A percentile compares a stretch with the other conserved stretches of the same genome.
Evolutionary conservation across 2,888 invertebrate species (phyloP).

Genomic region (Ctena decussata): DNA sequence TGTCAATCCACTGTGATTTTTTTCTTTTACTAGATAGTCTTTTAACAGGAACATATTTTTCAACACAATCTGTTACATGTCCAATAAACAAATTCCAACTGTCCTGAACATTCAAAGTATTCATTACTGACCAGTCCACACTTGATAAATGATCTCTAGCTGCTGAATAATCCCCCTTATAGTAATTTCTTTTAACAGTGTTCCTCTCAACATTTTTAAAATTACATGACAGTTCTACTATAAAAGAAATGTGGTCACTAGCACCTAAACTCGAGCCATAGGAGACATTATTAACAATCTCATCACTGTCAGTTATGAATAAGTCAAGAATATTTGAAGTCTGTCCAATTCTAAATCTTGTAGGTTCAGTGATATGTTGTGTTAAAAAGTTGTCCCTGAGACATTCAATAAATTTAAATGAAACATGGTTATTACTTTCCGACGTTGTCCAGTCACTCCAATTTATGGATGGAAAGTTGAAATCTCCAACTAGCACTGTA

Average conservation of each 20-base stretch:
- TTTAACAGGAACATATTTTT: not conserved
- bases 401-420: not conserved
- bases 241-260: constrained; percentile 3
- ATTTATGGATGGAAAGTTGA: not conserved
- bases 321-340: no score
- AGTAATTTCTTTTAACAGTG: not conserved
- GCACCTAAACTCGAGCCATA: not conserved
- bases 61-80: not conserved
- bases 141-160: not conserved
- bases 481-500: not conserved
- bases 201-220: not conserved
- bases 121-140: not conserved
- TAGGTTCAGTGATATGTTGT: not conserved
- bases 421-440: not conserved
- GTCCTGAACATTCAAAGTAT: not conserved
- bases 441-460: not conserved
- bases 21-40: not conserved
- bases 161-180: not conserved
- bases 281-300: not conserved
- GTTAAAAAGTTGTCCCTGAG: not conserved
- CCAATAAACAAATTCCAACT: not conserved
- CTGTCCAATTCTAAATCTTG: not conserved
- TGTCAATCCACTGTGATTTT: not conserved
- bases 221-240: not conserved
- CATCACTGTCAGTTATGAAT: not conserved